Evolutionary conservation across 2,113 vertebrate species (phyloP).

Genomic region (Procavia capensis): DNA sequence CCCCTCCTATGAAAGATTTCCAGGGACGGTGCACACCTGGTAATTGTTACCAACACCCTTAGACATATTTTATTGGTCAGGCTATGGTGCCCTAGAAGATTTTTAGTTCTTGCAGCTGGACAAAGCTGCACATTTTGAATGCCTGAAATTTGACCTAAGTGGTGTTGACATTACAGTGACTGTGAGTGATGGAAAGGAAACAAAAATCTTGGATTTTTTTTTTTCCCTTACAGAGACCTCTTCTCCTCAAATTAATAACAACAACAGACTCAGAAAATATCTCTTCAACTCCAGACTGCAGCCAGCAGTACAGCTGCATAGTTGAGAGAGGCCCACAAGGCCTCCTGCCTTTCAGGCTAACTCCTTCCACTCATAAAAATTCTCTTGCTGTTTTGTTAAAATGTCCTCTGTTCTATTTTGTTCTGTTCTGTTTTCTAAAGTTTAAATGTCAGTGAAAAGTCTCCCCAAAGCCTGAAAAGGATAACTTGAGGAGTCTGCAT

Average conservation of each 20-base stretch:
- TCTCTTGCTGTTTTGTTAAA: conserved; percentile 48
- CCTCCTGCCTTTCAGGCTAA: conserved; percentile 78
- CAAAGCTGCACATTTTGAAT: conserved; percentile 78
- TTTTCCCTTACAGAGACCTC: conserved; percentile 60
- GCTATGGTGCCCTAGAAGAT: conserved; percentile 69
- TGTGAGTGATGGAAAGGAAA: conserved; percentile 80
- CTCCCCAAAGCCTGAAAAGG: background rate
- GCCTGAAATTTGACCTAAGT: conserved; percentile 84
- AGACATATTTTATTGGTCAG: conserved; percentile 83
- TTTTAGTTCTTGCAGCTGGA: conserved; percentile 82
- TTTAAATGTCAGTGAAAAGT: conserved; percentile 35
- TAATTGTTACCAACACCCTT: conserved; percentile 87
- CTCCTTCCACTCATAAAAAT: conserved; percentile 68
- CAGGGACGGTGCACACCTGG: conserved; percentile 84
- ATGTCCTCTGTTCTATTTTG: conserved; percentile 28
- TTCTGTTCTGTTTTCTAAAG: conserved; percentile 50
- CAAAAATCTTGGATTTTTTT: conserved; percentile 73
- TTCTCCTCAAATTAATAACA: conserved; percentile 78
- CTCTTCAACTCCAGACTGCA: conserved; percentile 48
- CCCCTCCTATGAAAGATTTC: conserved; percentile 78
- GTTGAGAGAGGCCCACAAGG: conserved; percentile 75
- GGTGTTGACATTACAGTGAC: conserved; percentile 82
- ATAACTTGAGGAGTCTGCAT: background rate
- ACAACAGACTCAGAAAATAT: conserved; percentile 76
- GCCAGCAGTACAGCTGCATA: conserved; percentile 81